Evolutionary conservation across 1,140 invertebrate genomes (phyloP).

Genomic region (Stegodyphus dumicola): DNA sequence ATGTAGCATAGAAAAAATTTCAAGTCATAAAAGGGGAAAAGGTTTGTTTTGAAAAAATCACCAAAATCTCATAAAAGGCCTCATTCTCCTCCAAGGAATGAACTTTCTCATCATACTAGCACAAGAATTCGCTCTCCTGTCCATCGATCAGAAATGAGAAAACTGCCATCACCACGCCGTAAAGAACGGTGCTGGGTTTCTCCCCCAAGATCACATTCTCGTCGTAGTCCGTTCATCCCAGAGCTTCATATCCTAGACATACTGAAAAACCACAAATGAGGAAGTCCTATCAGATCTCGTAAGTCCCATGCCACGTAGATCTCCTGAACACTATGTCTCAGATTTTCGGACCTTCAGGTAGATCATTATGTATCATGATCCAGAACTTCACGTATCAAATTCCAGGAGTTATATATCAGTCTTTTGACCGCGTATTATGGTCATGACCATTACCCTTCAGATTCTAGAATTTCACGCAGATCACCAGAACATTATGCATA

Average conservation of each 20-base stretch:
- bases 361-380: neutral
- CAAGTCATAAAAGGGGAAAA: too few species aligned
- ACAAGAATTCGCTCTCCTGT: slow-evolving; percentile 25
- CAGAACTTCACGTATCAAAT: slow-evolving; percentile 1
- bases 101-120: neutral
- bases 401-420: too few species aligned
- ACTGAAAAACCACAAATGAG: neutral
- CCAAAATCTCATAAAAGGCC: slow-evolving; percentile 20
- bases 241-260: slow-evolving; percentile 25
- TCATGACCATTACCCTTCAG: neutral
- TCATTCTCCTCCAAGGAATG: slow-evolving; percentile 8
- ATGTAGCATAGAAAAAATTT: too few species aligned
- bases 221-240: slow-evolving; percentile 44
- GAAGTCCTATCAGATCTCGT: neutral
- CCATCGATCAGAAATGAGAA: slow-evolving; percentile 15
- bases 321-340: neutral
- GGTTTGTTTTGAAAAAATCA: too few species aligned
- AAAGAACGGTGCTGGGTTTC: neutral
- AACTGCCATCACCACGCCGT: neutral
- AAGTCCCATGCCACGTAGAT: slow-evolving; percentile 7
- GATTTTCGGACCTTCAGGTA: neutral
- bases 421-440: too few species aligned
- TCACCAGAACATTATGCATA: neutral
- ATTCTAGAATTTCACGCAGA: neutral
- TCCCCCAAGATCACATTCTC: neutral